These are phyloP conservation scores for Phengaris arion DNA, from an alignment of 2,888 invertebrate genomes.

Conservation along the genomic window DNA sequence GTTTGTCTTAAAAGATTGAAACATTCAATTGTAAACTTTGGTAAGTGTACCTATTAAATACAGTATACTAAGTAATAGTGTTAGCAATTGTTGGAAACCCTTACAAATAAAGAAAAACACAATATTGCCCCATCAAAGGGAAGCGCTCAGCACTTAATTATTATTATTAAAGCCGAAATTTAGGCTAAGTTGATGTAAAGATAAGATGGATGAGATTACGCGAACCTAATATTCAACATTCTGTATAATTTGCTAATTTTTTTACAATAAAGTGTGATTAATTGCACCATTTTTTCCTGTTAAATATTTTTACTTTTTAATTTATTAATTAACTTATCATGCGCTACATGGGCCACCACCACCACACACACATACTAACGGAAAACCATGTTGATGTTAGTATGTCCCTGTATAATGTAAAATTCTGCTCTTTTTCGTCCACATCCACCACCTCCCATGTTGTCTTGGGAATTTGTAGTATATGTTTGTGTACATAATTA, in stretches of 20 bases:
- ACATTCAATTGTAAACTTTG: no score
- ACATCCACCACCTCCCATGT: no score
- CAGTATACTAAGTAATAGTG: not conserved
- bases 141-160: not conserved
- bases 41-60: no score
- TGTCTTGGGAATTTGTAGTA: no score
- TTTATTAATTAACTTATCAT: not conserved
- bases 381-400: no score
- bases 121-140: not conserved
- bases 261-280: slow-evolving; percentile 6
- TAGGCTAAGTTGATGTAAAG: not conserved
- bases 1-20: no score
- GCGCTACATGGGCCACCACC: not conserved
- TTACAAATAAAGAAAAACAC: not conserved
- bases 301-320: not conserved
- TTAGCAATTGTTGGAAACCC: no score
- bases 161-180: not conserved
- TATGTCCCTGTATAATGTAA: no score
- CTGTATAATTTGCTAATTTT: slow-evolving; percentile 1
- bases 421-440: no score
- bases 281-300: not conserved
- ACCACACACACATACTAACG: no score
- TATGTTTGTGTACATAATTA: no score
- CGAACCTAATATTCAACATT: not conserved
- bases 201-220: slow-evolving; percentile 13